phyloP scores from a whole-genome alignment of 2,113 vertebrate species.

The Ctenodactylus gundi region DNA sequence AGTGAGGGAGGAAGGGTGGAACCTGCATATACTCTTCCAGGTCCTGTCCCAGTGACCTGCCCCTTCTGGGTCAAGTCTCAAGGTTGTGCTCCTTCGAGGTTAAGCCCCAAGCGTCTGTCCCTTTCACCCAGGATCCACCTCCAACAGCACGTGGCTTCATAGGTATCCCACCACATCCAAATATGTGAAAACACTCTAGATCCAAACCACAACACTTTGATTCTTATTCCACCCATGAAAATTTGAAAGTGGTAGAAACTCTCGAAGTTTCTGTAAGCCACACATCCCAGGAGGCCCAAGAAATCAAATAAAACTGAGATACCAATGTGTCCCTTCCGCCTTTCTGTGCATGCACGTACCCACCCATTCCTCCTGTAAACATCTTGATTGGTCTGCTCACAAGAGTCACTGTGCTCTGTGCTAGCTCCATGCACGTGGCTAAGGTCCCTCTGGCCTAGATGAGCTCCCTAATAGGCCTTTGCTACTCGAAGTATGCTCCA shows the following conservation, averaged over 20 bases:
- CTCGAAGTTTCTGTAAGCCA: neutral
- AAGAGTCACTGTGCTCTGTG: fast-evolving
- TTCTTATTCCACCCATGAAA: neutral
- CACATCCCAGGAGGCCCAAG: neutral
- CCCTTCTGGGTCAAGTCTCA: too few relatives aligned
- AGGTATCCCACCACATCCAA: too few relatives aligned
- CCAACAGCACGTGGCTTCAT: too few relatives aligned
- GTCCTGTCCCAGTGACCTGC: too few relatives aligned
- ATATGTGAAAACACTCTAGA: too few relatives aligned
- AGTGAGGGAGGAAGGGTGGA: too few relatives aligned
- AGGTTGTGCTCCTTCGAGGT: too few relatives aligned
- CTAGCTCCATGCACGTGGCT: neutral
- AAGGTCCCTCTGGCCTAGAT: neutral
- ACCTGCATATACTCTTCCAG: too few relatives aligned
- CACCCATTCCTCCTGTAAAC: neutral
- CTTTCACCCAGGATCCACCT: too few relatives aligned
- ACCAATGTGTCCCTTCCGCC: neutral
- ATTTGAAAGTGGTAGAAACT: neutral
- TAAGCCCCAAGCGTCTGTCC: too few relatives aligned
- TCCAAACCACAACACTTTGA: neutral
- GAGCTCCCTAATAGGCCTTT: neutral
- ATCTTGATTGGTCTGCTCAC: neutral
- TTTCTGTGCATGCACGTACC: neutral
- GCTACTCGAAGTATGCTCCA: neutral
- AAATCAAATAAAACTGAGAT: neutral